Evolutionary conservation across 2,888 invertebrate genomes (phyloP), one percentile per base, ranked within the genome.

Genomic region (Glyphotaelius pellucidus): DNA sequence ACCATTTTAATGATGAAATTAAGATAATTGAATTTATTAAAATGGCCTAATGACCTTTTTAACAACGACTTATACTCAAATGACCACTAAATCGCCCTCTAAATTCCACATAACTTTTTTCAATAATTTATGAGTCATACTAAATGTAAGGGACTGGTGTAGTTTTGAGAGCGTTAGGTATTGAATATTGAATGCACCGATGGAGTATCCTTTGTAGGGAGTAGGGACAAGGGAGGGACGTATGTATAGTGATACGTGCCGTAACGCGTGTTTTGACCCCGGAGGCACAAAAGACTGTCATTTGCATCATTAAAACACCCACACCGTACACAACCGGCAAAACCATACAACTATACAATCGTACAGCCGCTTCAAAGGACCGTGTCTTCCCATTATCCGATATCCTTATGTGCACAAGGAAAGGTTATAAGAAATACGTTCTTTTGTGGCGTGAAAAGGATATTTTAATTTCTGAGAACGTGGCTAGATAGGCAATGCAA

Each of bases 281-380:
- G n/a, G 67, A 52, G 52, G 88, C 67, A 88, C 88, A 88, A 88
- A 88, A 88, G 67, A 67, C 88, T 52, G 88, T 88, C 88, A 88
- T 88, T 67, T 88, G 88, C 88, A 88, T 67, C 67, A 88, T 88
- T 67, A 88, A 88, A 67, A 88, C 88, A 88, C 88, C 88, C 88
- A 88, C 88, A 25, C 25, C 25, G 25, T 25, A 67, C 25, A 67
- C 67, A 67, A 67, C 67, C 67, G 67, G 25, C 67, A 67, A 14
- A 52, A 52, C 52, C 52, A 52, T 52, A 83, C 31, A 86, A 86
- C 86, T 30, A 86, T n/a, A 47, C 38, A 42, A 85, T 25, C 30
- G 67, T 67, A 9, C 25, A 67, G 67, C 25, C 67, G 30, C 30
- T 86, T 86, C 42, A 86, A 86, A 42, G 86, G 86, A 42, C 25